Conservation (phyloP, 2,888 invertebrate genomes). For the Eilema sororculum region DNA sequence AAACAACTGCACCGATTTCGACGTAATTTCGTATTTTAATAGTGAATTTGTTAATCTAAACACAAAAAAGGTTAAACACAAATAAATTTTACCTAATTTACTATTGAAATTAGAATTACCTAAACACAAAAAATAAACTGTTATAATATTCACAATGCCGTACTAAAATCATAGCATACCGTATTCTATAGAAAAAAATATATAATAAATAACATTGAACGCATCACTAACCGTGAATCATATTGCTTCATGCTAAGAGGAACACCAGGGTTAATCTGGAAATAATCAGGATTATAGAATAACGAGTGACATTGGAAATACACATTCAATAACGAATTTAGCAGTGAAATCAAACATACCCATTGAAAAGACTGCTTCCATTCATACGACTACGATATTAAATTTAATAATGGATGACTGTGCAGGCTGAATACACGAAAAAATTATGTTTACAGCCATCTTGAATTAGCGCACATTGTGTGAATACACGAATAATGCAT, state of each 20-base stretch:
- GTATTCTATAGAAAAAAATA: background rate
- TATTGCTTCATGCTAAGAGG: background rate
- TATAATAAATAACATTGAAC: background rate
- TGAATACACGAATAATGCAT: slow-evolving; percentile 61
- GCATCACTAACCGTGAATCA: background rate
- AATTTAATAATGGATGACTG: slow-evolving; percentile 2
- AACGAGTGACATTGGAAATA: slow-evolving; percentile 9
- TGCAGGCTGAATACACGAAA: slow-evolving; percentile 6
- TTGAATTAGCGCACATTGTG: slow-evolving; percentile 57
- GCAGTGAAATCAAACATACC: background rate
- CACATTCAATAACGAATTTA: background rate
- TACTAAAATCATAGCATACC: background rate
- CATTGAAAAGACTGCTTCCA: slow-evolving; percentile 2
- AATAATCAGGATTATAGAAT: slow-evolving; percentile 1
- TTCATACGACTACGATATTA: background rate
- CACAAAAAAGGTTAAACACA: too few relatives aligned
- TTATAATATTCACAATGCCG: background rate
- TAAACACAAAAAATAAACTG: background rate
- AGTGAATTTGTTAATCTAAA: too few relatives aligned
- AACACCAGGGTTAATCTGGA: background rate
- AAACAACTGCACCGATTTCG: background rate
- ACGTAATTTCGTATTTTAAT: background rate
- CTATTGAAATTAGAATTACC: too few relatives aligned
- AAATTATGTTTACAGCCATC: slow-evolving; percentile 33
- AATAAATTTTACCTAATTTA: too few relatives aligned